Evolutionary conservation across 2,797 vertebrate genomes (phyloP).

Genomic region (Gallinago solitaria): DNA sequence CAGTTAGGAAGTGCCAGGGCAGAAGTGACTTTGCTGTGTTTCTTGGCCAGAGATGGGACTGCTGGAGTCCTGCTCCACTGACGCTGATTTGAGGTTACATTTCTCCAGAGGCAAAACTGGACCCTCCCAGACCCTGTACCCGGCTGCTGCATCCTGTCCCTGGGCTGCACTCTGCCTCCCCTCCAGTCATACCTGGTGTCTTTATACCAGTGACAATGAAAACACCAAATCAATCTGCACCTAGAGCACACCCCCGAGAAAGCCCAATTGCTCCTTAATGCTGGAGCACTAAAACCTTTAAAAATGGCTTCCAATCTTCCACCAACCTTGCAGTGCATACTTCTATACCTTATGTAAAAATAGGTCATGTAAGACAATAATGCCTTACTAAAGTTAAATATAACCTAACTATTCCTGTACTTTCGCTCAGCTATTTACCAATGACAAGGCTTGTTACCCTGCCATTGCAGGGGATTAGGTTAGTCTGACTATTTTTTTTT

Average conservation of each 20-base stretch:
- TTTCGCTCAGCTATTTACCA: not conserved
- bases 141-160: fast-evolving
- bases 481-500: not conserved
- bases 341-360: not conserved
- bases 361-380: not conserved
- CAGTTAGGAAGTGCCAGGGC: not conserved
- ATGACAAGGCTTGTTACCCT: not conserved
- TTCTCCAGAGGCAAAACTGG: not conserved
- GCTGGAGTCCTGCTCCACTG: not conserved
- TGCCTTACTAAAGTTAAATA: not conserved
- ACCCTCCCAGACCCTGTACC: not conserved
- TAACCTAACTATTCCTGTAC: not conserved
- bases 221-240: not conserved
- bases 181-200: not conserved
- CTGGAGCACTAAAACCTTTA: not conserved
- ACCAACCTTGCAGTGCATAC: not conserved
- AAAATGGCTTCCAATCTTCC: not conserved
- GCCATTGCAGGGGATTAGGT: not conserved
- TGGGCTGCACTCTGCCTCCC: not conserved
- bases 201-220: not conserved
- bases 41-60: not conserved
- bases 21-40: not conserved
- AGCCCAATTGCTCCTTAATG: not conserved
- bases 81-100: not conserved
- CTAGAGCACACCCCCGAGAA: not conserved